phyloP scores from a whole-genome alignment of 2,113 vertebrate species.

The Gulo gulo region DNA sequence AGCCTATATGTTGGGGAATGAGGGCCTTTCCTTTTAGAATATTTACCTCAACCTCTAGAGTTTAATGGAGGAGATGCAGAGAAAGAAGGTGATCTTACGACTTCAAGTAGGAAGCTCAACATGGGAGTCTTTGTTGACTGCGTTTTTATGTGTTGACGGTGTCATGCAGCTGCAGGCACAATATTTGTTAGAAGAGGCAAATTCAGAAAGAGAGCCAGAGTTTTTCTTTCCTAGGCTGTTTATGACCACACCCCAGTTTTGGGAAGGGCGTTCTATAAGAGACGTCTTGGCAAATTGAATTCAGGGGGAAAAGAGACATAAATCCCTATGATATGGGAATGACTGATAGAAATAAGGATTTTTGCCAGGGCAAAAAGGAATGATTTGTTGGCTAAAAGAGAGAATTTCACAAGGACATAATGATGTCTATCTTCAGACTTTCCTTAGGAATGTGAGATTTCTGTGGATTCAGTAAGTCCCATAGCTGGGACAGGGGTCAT shows the following conservation, averaged over 20 bases:
- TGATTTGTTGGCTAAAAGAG: not conserved
- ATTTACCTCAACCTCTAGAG: not conserved
- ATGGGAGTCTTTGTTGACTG: not conserved
- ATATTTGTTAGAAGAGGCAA: not conserved
- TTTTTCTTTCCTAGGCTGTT: not conserved
- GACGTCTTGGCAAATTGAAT: not conserved
- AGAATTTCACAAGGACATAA: constrained; percentile 36
- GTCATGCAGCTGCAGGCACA: not conserved
- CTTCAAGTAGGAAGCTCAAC: not conserved
- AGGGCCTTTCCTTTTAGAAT: constrained; percentile 46
- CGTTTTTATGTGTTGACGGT: not conserved
- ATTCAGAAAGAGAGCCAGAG: not conserved
- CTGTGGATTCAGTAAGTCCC: not conserved
- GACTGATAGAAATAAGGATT: not conserved
- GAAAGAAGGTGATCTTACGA: not conserved
- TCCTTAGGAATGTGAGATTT: not conserved
- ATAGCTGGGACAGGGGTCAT: not conserved
- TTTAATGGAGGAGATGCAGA: not conserved
- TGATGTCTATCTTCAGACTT: not conserved
- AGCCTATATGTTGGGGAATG: not conserved
- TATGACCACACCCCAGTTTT: not conserved
- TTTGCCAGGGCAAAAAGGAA: not conserved
- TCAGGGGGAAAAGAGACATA: constrained; percentile 4
- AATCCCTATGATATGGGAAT: not conserved
- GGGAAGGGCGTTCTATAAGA: not conserved